Evolutionary conservation across 1,140 invertebrate genomes (phyloP).

Genomic region (Cotesia vestalis): DNA sequence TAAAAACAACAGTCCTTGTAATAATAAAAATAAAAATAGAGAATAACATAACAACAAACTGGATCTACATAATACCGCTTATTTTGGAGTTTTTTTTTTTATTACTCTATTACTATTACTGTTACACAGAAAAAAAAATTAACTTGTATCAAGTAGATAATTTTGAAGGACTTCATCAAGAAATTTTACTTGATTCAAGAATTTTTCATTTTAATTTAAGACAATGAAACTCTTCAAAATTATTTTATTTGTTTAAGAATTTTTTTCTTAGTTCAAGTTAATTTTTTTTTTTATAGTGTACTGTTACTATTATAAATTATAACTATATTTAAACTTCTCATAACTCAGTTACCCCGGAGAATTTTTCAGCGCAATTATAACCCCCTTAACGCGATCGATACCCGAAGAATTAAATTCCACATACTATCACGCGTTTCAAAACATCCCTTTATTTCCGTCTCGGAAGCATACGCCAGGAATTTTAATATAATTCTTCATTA

Average conservation of each 20-base stretch:
- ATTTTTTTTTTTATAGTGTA: too few species aligned
- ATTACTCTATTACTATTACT: not conserved
- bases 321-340: not conserved
- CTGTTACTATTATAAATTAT: not conserved
- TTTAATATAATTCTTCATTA: conserved; percentile 3
- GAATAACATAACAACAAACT: conserved; percentile 13
- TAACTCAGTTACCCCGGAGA: not conserved
- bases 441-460: conserved; percentile 36
- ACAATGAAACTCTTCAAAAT: too few species aligned
- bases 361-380: conserved; percentile 22
- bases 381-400: conserved; percentile 31
- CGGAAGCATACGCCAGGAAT: conserved; percentile 10
- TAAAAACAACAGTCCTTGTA: not conserved
- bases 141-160: too few species aligned
- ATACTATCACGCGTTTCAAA: conserved; percentile 40
- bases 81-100: not conserved
- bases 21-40: not conserved
- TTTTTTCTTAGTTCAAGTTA: too few species aligned
- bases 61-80: not conserved
- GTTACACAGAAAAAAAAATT: too few species aligned
- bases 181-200: too few species aligned
- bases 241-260: too few species aligned
- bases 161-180: too few species aligned
- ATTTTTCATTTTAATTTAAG: too few species aligned
- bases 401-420: conserved; percentile 39